Percentiles rank a stretch among this genome's conserved stretches.
These are phyloP conservation scores for Salticus scenicus DNA, from an alignment of 2,888 invertebrate species.

Conservation along the genomic window DNA sequence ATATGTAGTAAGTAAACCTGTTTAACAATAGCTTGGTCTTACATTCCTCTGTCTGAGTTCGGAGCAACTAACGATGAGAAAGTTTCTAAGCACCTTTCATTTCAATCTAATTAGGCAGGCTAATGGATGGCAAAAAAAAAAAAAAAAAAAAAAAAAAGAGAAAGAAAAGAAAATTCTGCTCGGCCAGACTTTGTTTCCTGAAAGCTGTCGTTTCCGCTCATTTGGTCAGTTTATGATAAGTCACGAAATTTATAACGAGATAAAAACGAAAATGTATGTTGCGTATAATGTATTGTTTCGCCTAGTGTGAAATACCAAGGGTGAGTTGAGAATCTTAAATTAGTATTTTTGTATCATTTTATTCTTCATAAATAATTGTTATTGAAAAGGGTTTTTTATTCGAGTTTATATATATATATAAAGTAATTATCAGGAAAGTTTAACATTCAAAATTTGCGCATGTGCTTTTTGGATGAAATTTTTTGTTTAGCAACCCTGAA, in stretches of 20 bases:
- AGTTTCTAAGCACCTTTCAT: neutral
- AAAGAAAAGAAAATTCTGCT: no score
- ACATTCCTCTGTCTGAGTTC: neutral
- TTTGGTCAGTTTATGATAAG: neutral
- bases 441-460: no score
- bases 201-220: neutral
- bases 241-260: neutral
- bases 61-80: neutral
- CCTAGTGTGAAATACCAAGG: no score
- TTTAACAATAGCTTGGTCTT: neutral
- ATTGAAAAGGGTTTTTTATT: neutral
- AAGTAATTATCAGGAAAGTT: no score
- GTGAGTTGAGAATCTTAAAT: neutral
- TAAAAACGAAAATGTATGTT: neutral
- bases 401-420: neutral
- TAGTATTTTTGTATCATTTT: neutral
- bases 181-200: neutral
- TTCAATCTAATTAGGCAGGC: neutral
- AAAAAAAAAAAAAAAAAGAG: no score
- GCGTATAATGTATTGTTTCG: neutral
- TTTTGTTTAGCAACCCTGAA: no score
- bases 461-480: no score
- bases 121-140: no score
- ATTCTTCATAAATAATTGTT: neutral
- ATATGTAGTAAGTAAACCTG: neutral